Conservation (phyloP, 53 echinoderm and acorn worm genomes). For the Zoroaster sp. region DNA sequence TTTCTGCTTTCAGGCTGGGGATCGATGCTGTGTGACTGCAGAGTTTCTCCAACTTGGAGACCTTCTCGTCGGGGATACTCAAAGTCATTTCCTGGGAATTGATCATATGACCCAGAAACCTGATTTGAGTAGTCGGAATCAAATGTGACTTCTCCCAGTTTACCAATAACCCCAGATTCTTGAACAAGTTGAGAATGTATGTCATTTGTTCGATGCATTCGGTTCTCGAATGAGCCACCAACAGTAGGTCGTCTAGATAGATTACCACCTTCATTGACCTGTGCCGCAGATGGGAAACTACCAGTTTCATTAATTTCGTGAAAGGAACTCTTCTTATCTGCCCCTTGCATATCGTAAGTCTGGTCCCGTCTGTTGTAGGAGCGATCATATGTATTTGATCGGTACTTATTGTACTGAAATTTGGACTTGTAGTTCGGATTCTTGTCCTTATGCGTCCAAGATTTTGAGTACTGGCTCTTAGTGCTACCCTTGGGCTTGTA, state of each 20-base stretch:
- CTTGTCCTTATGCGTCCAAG: conserved; percentile 1
- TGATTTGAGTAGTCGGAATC: not conserved
- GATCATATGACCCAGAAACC: conserved; percentile 43
- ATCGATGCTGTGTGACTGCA: conserved; percentile 8
- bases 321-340: conserved; percentile 26
- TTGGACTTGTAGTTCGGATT: not conserved
- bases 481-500: not conserved
- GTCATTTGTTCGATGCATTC: not conserved
- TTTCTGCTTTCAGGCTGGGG: not conserved
- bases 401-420: not conserved
- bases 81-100: conserved; percentile 35
- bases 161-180: conserved; percentile 37
- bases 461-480: not conserved
- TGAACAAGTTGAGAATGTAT: conserved; percentile 18
- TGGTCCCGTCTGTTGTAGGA: not conserved
- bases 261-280: conserved; percentile 6
- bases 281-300: not conserved
- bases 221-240: not conserved
- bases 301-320: conserved; percentile 58
- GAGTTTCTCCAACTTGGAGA: not conserved
- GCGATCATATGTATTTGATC: not conserved
- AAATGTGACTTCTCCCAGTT: conserved; percentile 59
- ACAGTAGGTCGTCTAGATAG: conserved; percentile 35
- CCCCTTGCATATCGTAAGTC: not conserved
- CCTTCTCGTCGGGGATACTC: conserved; percentile 35